Percentiles rank a stretch among this genome's conserved stretches.
Conservation (phyloP, 2,113 vertebrate species). For the Ardeotis arabs region DNA sequence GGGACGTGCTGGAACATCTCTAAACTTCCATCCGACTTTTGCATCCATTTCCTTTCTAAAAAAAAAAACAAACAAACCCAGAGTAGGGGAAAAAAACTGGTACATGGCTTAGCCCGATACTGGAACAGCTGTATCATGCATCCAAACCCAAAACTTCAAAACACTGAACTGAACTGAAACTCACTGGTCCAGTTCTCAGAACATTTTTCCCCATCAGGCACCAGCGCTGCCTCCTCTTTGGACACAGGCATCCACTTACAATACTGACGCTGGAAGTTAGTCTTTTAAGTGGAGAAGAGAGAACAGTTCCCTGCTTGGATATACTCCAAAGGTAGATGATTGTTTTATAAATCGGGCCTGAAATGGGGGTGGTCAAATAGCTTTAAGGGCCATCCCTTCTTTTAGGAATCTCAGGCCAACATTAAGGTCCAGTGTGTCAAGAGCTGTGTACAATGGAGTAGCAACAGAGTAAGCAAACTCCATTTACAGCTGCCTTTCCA, state of each 20-base stretch:
- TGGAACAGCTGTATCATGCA: neutral
- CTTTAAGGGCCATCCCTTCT: neutral
- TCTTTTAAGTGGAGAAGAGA: neutral
- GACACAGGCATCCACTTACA: rapidly evolving
- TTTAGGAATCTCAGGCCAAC: neutral
- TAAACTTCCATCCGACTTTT: neutral
- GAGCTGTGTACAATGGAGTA: neutral
- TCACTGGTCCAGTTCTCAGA: neutral
- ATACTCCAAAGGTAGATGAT: neutral
- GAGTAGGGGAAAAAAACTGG: neutral
- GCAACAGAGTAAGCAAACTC: neutral
- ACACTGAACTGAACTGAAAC: neutral
- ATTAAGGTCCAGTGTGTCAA: neutral
- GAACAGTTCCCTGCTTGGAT: neutral
- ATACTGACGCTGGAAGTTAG: neutral
- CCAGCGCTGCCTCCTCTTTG: neutral
- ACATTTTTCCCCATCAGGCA: neutral
- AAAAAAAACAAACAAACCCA: neutral
- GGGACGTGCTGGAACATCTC: neutral
- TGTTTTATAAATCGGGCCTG: neutral
- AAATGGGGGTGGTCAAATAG: neutral
- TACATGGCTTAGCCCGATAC: neutral
- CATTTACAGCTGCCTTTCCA: neutral
- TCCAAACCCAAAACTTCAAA: neutral
- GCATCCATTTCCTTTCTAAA: neutral